A percentile compares a stretch with the other conserved stretches of the same genome.
Conservation (phyloP, 2,797 vertebrate species). For the Tragelaphus eurycerus region DNA sequence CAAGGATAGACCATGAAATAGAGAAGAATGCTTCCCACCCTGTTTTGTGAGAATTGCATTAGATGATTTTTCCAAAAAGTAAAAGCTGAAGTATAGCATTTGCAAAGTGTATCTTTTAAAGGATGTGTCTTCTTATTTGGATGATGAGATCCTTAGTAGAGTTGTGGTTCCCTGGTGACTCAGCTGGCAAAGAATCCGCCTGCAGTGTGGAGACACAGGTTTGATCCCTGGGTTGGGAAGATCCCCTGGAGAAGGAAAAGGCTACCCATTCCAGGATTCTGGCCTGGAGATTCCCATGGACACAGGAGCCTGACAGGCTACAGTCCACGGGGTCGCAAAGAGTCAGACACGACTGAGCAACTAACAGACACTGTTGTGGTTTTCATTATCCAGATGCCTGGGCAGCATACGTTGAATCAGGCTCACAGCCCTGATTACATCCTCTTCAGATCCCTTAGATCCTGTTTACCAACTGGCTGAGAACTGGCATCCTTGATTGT, state of each 20-base stretch:
- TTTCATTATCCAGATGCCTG: background rate
- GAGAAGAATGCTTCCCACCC: background rate
- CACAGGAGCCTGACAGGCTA: background rate
- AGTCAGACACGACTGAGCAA: background rate
- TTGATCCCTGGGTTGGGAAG: background rate
- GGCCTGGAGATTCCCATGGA: background rate
- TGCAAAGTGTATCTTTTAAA: background rate
- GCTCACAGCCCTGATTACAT: background rate
- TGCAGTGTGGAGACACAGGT: background rate
- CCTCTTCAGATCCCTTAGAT: background rate
- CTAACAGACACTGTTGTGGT: background rate
- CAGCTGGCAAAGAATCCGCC: background rate
- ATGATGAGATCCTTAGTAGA: background rate
- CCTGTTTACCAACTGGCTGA: background rate
- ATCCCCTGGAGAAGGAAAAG: background rate
- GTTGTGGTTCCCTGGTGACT: background rate
- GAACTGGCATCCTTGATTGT: background rate
- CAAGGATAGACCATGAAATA: background rate
- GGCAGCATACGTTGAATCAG: background rate
- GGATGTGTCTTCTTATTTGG: background rate
- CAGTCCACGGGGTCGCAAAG: rapidly evolving
- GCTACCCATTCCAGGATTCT: background rate
- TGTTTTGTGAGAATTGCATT: background rate
- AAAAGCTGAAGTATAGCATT: background rate
- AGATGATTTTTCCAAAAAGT: conserved; percentile 26